phyloP scores from a whole-genome alignment of 2,888 invertebrate species.

The Tanaodytes sp. region DNA sequence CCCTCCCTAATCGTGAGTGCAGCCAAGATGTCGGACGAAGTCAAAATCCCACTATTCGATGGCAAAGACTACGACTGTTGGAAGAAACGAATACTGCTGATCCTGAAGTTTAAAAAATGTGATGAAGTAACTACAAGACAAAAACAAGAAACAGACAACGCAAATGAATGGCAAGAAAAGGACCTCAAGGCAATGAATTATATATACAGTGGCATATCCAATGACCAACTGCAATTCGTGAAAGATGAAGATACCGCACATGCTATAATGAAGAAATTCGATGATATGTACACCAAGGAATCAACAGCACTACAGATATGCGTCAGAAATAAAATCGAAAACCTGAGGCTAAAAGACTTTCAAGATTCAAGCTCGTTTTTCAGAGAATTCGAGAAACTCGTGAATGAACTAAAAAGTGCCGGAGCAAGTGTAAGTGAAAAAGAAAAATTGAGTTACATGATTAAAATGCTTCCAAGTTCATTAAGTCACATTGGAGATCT shows the following conservation, averaged over 20 bases:
- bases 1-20: no score
- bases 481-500: constrained; percentile 21
- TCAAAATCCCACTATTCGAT: constrained; percentile 44
- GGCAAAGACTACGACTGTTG: constrained; percentile 56
- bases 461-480: constrained; percentile 18
- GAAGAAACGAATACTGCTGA: constrained; percentile 51
- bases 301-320: constrained; percentile 58
- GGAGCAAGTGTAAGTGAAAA: constrained; percentile 18
- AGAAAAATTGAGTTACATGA: constrained; percentile 28
- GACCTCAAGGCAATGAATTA: constrained; percentile 57
- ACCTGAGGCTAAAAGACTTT: constrained; percentile 49
- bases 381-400: constrained; percentile 38
- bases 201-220: constrained; percentile 43
- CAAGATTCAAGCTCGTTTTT: constrained; percentile 15
- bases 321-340: constrained; percentile 57
- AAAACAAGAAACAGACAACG: not conserved
- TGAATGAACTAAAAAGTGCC: constrained; percentile 53
- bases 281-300: constrained; percentile 54
- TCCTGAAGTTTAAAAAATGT: constrained; percentile 51
- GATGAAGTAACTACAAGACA: constrained; percentile 8
- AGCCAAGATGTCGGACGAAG: not conserved
- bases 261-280: constrained; percentile 57
- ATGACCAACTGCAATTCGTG: constrained; percentile 54
- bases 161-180: constrained; percentile 48
- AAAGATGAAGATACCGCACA: constrained; percentile 48